Evolutionary conservation across 2,113 vertebrate species (phyloP).

Genomic region (Lutjanus erythropterus): DNA sequence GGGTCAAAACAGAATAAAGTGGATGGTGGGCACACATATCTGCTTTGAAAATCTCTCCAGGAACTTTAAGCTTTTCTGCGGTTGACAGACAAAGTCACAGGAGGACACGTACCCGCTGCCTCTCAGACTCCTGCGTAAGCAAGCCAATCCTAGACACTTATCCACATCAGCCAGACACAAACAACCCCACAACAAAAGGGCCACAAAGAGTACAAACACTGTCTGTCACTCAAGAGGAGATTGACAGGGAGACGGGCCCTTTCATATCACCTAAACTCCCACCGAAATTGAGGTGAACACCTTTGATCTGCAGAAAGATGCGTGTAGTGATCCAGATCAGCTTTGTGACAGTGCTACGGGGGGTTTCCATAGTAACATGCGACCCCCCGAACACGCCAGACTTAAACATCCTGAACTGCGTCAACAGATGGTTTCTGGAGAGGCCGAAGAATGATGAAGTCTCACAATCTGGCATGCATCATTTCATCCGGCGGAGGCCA

Average conservation of each 20-base stretch:
- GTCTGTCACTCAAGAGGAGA: conserved; percentile 63
- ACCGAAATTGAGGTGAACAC: conserved; percentile 80
- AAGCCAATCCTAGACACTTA: conserved; percentile 39
- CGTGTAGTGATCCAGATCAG: conserved; percentile 60
- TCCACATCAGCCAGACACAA: conserved; percentile 60
- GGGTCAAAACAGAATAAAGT: conserved; percentile 40
- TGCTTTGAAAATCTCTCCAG: conserved; percentile 36
- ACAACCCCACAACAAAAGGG: conserved; percentile 53
- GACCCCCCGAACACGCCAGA: conserved; percentile 13
- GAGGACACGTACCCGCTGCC: conserved; percentile 1
- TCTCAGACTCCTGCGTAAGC: background rate
- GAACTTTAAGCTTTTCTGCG: conserved; percentile 14
- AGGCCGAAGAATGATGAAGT: conserved; percentile 41
- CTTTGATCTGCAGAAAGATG: conserved; percentile 70
- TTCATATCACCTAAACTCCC: conserved; percentile 58
- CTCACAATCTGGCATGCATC: conserved; percentile 53
- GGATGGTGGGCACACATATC: conserved; percentile 4
- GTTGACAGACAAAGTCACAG: conserved; percentile 24
- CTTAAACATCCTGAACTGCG: conserved; percentile 55
- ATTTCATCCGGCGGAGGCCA: conserved; percentile 47
- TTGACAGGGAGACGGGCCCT: conserved; percentile 32
- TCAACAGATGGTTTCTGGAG: conserved; percentile 57
- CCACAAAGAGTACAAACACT: conserved; percentile 51
- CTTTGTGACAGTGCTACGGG: conserved; percentile 52
- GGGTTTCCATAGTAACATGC: conserved; percentile 75